Evolutionary conservation across 2,888 invertebrate species (phyloP).

Genomic region (Pterostichus madidus): DNA sequence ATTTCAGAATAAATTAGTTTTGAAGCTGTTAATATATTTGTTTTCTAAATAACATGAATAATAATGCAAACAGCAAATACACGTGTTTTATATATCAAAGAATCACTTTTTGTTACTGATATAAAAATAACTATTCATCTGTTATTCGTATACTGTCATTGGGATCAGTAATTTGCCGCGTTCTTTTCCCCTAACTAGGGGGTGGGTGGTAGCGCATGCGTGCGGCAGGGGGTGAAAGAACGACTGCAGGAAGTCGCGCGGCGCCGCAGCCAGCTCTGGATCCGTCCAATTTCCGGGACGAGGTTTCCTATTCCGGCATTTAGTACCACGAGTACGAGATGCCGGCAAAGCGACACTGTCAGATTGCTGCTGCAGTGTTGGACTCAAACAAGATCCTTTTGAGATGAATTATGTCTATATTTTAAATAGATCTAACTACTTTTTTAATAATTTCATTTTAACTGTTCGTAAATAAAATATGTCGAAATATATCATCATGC

Average conservation of each 20-base stretch:
- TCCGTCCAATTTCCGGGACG: conserved; percentile 75
- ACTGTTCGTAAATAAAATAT: too few relatives aligned
- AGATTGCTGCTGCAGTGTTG: conserved; percentile 12
- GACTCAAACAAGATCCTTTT: background rate
- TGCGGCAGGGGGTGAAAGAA: background rate
- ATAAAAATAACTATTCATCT: too few relatives aligned
- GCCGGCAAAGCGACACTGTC: background rate
- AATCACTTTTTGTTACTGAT: too few relatives aligned
- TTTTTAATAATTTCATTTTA: too few relatives aligned
- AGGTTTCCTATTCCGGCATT: conserved; percentile 75
- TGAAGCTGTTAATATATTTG: too few relatives aligned
- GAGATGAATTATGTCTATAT: too few relatives aligned
- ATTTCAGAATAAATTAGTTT: too few relatives aligned
- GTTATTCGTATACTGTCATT: background rate
- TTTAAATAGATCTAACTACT: too few relatives aligned
- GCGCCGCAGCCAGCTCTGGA: conserved; percentile 72
- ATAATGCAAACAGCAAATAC: too few relatives aligned
- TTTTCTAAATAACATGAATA: too few relatives aligned
- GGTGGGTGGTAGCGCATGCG: background rate
- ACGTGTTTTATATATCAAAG: too few relatives aligned
- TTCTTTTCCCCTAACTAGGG: background rate
- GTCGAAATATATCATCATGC: too few relatives aligned
- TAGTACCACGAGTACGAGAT: conserved; percentile 70
- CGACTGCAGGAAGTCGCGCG: conserved; percentile 53
- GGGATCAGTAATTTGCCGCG: conserved; percentile 18